These are phyloP conservation scores for Brenthis ino DNA, from an alignment of 2,888 invertebrate species.

Conservation along the genomic window DNA sequence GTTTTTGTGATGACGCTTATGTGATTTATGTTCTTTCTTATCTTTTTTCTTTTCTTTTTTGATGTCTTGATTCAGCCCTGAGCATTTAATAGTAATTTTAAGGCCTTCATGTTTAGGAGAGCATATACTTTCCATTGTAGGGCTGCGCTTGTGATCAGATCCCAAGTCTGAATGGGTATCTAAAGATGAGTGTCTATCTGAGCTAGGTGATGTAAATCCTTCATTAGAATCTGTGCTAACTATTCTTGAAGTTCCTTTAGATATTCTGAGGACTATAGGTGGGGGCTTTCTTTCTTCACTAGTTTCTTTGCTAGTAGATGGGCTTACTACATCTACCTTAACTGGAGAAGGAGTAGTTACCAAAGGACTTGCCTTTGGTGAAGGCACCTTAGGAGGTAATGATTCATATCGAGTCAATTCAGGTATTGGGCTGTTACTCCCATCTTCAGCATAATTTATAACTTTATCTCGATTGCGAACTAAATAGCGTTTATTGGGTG, in stretches of 20 bases:
- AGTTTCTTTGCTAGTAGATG: constrained; percentile 74
- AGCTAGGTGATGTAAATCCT: constrained; percentile 80
- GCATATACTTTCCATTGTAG: constrained; percentile 71
- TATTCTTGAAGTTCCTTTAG: constrained; percentile 87
- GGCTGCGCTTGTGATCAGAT: constrained; percentile 70
- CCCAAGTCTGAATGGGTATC: constrained; percentile 73
- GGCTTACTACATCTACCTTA: constrained; percentile 70
- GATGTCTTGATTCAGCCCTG: constrained; percentile 63
- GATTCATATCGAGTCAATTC: constrained; percentile 70
- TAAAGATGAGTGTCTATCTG: constrained; percentile 77
- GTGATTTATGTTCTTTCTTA: constrained; percentile 80
- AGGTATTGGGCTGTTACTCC: constrained; percentile 79
- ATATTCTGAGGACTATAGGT: constrained; percentile 93
- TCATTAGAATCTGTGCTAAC: constrained; percentile 86
- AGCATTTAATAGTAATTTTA: constrained; percentile 79
- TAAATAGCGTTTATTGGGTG: constrained; percentile 77
- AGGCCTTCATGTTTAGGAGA: constrained; percentile 79
- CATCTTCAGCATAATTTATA: constrained; percentile 85
- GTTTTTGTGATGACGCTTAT: constrained; percentile 74
- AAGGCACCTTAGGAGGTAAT: constrained; percentile 60
- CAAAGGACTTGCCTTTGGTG: constrained; percentile 75
- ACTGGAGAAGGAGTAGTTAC: constrained; percentile 65
- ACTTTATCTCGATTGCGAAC: constrained; percentile 83
- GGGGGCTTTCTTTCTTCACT: constrained; percentile 84
- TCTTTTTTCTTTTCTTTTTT: constrained; percentile 76